Evolutionary conservation across 2,797 vertebrate genomes (phyloP).

Genomic region (Hippopotamyrus pictus): DNA sequence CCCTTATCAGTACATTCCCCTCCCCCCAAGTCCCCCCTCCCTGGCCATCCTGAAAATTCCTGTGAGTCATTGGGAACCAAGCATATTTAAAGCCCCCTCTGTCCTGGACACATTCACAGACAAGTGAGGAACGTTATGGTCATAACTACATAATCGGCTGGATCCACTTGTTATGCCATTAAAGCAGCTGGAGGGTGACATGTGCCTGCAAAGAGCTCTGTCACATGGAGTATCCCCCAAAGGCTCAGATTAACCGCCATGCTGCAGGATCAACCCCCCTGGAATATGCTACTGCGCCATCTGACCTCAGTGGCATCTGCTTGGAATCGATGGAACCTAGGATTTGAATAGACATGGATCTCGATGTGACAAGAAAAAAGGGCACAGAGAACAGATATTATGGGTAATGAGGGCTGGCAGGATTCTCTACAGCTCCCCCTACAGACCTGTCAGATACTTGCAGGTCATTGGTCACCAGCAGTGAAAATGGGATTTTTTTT

Average conservation of each 20-base stretch:
- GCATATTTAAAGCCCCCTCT: not conserved
- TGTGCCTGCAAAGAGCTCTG: not conserved
- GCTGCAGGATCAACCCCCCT: not conserved
- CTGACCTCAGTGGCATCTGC: not conserved
- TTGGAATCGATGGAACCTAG: not conserved
- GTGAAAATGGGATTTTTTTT: not conserved
- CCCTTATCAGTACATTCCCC: not conserved
- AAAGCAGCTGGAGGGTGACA: not conserved
- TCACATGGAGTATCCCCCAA: not conserved
- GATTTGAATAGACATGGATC: not conserved
- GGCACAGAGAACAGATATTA: not conserved
- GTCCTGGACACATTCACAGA: not conserved
- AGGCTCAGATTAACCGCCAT: not conserved
- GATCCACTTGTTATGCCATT: not conserved
- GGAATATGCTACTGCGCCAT: not conserved
- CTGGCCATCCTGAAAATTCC: not conserved
- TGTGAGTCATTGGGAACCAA: not conserved
- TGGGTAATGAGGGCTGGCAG: not conserved
- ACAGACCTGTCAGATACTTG: not conserved
- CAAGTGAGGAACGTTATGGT: not conserved
- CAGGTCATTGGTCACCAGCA: not conserved
- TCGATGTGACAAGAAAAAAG: not conserved
- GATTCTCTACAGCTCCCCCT: not conserved
- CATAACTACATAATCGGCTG: not conserved
- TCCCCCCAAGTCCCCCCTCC: not conserved